Percentiles rank a stretch among this genome's conserved stretches.
These are phyloP conservation scores for Urocolius indicus DNA, from an alignment of 2,113 vertebrate species.

Conservation along the genomic window DNA sequence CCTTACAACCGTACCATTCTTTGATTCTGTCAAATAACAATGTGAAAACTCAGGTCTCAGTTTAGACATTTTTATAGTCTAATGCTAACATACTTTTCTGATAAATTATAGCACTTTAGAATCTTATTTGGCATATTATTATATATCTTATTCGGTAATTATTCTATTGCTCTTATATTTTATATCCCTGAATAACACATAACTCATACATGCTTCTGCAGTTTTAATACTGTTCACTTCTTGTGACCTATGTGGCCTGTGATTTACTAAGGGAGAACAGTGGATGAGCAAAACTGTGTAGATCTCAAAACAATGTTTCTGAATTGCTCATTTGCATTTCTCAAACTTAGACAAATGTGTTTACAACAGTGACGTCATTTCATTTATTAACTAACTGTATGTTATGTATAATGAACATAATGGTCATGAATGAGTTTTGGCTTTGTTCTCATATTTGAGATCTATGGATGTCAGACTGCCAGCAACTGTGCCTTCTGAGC, in stretches of 20 bases:
- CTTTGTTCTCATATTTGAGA: not conserved
- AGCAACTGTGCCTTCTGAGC: not conserved
- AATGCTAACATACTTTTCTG: not conserved
- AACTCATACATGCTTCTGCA: not conserved
- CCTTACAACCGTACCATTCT: no score
- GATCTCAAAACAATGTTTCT: not conserved
- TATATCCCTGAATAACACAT: not conserved
- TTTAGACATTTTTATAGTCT: not conserved
- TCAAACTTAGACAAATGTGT: not conserved
- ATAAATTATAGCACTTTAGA: not conserved
- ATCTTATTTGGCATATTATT: not conserved
- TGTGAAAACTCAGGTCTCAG: not conserved
- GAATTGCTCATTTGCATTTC: not conserved
- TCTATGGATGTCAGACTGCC: not conserved
- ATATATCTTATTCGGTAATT: not conserved
- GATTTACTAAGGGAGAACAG: not conserved
- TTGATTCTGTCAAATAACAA: not conserved
- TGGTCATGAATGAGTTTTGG: not conserved
- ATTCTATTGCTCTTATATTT: not conserved
- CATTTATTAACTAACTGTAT: not conserved
- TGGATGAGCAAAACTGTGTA: not conserved
- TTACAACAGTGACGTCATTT: not conserved
- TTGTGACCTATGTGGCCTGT: not conserved
- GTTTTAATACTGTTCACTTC: not conserved
- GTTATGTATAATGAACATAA: not conserved